Evolutionary conservation across 2,888 invertebrate species (phyloP).

Genomic region (Luperina testacea): DNA sequence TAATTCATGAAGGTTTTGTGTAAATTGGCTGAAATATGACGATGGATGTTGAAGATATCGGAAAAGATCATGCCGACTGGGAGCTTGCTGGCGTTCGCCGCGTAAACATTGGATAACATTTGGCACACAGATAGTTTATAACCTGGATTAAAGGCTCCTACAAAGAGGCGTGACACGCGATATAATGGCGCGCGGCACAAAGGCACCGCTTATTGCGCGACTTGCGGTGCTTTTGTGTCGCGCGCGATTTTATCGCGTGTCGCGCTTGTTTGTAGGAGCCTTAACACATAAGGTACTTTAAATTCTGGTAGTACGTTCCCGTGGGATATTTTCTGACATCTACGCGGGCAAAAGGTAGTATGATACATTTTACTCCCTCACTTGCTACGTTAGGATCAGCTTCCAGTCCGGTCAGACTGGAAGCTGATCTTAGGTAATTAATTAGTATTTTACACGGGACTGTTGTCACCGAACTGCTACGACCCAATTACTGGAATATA

Average conservation of each 20-base stretch:
- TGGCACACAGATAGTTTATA: background rate
- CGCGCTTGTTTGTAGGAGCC: too few relatives aligned
- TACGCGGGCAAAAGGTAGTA: background rate
- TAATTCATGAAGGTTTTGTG: background rate
- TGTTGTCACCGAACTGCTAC: conserved; percentile 4
- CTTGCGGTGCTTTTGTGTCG: too few relatives aligned
- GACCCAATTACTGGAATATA: conserved; percentile 25
- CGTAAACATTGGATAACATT: too few relatives aligned
- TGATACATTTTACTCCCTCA: background rate
- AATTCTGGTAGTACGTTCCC: too few relatives aligned
- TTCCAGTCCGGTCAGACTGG: background rate
- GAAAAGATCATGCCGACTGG: background rate
- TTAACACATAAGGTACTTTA: too few relatives aligned
- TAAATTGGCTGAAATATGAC: background rate
- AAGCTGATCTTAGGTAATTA: background rate
- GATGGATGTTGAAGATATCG: background rate
- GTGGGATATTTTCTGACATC: too few relatives aligned
- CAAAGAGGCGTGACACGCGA: too few relatives aligned
- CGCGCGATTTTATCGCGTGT: too few relatives aligned
- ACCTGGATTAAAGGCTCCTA: too few relatives aligned
- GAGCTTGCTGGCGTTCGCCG: background rate
- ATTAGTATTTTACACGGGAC: conserved; percentile 28
- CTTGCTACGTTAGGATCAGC: background rate
- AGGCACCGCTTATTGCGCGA: too few relatives aligned
- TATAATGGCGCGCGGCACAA: too few relatives aligned